Evolutionary conservation across 2,113 vertebrate genomes (phyloP).

Genomic region (Atlantisia rogersi): DNA sequence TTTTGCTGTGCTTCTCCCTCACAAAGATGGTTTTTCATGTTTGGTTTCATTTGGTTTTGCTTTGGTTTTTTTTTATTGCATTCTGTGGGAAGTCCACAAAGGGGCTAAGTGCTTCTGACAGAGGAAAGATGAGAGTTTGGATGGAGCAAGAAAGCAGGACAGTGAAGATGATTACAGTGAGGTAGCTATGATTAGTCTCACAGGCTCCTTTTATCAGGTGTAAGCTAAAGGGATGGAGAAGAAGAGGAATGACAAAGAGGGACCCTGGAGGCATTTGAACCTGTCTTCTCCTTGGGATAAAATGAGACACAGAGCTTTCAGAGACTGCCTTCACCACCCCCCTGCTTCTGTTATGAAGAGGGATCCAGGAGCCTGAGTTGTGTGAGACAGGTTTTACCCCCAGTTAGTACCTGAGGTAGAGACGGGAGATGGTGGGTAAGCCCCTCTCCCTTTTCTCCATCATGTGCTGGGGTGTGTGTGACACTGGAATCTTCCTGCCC

Average conservation of each 20-base stretch:
- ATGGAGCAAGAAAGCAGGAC: not conserved
- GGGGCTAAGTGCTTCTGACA: not conserved
- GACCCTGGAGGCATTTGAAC: not conserved
- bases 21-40: not conserved
- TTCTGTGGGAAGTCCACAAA: not conserved
- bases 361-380: not conserved
- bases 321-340: not conserved
- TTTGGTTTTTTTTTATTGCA: not conserved
- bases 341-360: not conserved
- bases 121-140: not conserved
- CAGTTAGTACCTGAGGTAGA: not conserved
- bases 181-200: not conserved
- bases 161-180: not conserved
- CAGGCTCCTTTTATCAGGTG: not conserved
- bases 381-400: not conserved
- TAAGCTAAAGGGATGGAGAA: not conserved
- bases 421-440: not conserved
- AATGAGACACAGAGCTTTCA: not conserved
- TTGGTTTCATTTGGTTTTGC: not conserved
- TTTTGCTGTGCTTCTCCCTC: not conserved
- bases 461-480: not conserved
- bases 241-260: not conserved
- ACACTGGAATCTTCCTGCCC: rapidly evolving
- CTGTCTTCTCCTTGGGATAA: not conserved
- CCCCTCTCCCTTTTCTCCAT: not conserved